Conservation (phyloP, 2,888 invertebrate species). For the Agrochola macilenta region DNA sequence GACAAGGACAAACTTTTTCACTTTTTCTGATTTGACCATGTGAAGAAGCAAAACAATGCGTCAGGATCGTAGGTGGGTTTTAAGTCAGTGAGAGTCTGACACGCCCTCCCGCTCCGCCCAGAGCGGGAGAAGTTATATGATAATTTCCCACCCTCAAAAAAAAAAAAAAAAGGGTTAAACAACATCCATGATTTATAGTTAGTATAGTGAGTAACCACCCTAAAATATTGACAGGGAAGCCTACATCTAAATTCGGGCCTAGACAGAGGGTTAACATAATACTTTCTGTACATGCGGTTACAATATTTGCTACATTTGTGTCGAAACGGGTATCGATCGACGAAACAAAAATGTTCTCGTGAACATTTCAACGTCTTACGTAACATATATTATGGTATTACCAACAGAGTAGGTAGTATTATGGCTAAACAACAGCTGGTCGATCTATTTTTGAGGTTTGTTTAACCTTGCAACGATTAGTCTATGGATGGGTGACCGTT, state of each 20-base stretch:
- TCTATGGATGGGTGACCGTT: background rate
- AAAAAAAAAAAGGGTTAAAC: too few relatives aligned
- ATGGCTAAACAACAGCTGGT: background rate
- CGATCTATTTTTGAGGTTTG: background rate
- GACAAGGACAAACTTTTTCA: too few relatives aligned
- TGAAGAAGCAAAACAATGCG: background rate
- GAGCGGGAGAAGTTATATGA: too few relatives aligned
- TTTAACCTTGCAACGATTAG: too few relatives aligned
- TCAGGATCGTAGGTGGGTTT: too few relatives aligned
- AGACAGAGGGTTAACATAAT: constrained; percentile 35
- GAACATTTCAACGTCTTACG: constrained; percentile 31
- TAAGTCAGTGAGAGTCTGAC: too few relatives aligned
- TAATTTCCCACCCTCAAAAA: too few relatives aligned
- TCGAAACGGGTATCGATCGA: constrained; percentile 38
- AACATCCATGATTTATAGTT: constrained; percentile 6
- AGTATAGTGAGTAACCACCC: too few relatives aligned
- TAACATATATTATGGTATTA: background rate
- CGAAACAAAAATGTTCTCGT: constrained; percentile 24
- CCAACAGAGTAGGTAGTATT: background rate
- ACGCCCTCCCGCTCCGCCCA: too few relatives aligned
- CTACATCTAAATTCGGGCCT: constrained; percentile 28
- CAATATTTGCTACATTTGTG: constrained; percentile 42
- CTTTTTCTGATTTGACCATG: too few relatives aligned
- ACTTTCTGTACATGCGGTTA: constrained; percentile 21
- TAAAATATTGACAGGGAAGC: constrained; percentile 9